Conservation (phyloP, 2,888 invertebrate genomes). For the Erebia epiphron region DNA sequence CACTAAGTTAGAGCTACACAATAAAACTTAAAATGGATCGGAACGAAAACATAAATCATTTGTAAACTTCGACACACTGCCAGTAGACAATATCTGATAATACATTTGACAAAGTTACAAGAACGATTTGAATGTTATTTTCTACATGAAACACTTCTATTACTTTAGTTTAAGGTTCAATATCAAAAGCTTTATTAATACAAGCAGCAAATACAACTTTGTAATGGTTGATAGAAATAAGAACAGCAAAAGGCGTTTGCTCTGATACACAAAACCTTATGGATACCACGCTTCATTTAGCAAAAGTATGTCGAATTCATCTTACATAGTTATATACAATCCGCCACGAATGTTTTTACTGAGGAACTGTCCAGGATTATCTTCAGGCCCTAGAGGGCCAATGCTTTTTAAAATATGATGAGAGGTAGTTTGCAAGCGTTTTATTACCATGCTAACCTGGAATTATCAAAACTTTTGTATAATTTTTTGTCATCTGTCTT, state of each 20-base stretch:
- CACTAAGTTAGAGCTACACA: conserved; percentile 30
- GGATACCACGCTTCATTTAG: conserved; percentile 79
- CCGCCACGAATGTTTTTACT: conserved; percentile 64
- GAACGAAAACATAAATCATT: conserved; percentile 68
- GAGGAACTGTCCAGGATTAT: conserved; percentile 33
- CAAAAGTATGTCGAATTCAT: conserved; percentile 80
- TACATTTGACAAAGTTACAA: conserved; percentile 40
- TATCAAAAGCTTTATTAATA: conserved; percentile 32
- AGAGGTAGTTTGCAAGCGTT: background rate
- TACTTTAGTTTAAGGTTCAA: conserved; percentile 42
- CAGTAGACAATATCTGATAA: conserved; percentile 65
- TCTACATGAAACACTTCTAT: conserved; percentile 13
- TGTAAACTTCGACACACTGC: conserved; percentile 57
- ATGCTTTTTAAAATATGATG: background rate
- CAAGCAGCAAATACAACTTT: conserved; percentile 43
- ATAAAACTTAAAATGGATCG: conserved; percentile 53
- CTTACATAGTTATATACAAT: conserved; percentile 63
- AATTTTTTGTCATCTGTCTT: background rate
- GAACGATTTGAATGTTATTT: background rate
- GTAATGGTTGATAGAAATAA: conserved; percentile 57
- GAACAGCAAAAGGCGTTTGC: conserved; percentile 50
- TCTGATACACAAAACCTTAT: conserved; percentile 59
- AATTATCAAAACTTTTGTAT: background rate
- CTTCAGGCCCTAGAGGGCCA: background rate
- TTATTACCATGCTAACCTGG: background rate